Percentiles rank a stretch among this genome's conserved stretches.
These are phyloP conservation scores for Acleris holmiana DNA, from an alignment of 2,888 invertebrate species.

Conservation along the genomic window DNA sequence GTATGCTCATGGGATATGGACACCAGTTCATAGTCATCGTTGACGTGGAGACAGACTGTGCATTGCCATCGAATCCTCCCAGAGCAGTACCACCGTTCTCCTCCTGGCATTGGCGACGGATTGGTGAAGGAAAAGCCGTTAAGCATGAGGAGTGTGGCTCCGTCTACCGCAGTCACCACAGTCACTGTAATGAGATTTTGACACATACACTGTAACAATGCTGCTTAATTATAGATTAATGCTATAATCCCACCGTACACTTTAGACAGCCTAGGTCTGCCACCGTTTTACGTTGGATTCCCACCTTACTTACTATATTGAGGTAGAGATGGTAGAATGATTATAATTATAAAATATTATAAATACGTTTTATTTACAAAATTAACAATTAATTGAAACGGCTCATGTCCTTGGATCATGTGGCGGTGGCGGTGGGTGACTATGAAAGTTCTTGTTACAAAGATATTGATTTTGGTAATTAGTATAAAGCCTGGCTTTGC, in stretches of 20 bases:
- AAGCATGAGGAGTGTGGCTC: slow-evolving; percentile 74
- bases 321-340: no score
- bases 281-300: no score
- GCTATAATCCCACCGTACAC: no score
- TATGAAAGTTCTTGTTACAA: slow-evolving; percentile 36
- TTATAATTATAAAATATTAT: no score
- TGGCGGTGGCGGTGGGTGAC: slow-evolving; percentile 12
- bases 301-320: no score
- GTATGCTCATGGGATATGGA: slow-evolving; percentile 71
- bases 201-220: not conserved
- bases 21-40: slow-evolving; percentile 77
- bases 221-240: not conserved
- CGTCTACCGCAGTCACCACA: slow-evolving; percentile 75
- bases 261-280: no score
- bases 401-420: not conserved
- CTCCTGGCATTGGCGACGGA: slow-evolving; percentile 72
- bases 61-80: slow-evolving; percentile 69
- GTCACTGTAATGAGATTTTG: slow-evolving; percentile 62
- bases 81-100: slow-evolving; percentile 77
- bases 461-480: slow-evolving; percentile 39
- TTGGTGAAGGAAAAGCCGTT: slow-evolving; percentile 75
- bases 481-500: slow-evolving; percentile 44
- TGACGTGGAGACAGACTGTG: slow-evolving; percentile 72
- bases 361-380: no score
- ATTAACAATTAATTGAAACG: not conserved